Evolutionary conservation across 1,140 invertebrate species (phyloP).

Genomic region (Telenomus remus): DNA sequence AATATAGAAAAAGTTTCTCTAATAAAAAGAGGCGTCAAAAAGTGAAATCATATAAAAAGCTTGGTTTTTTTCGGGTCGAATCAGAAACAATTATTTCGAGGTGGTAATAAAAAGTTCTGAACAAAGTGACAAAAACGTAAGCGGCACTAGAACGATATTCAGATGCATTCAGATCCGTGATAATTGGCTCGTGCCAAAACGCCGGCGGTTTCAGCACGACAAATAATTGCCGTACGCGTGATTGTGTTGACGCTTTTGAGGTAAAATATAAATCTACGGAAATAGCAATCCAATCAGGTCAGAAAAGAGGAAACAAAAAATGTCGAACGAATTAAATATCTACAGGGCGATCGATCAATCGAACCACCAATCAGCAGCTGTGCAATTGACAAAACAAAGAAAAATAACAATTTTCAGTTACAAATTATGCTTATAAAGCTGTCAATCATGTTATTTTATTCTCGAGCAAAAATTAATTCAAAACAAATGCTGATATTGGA

Average conservation of each 20-base stretch:
- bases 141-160: slow-evolving; percentile 60
- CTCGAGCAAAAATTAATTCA: too few species aligned
- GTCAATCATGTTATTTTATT: too few species aligned
- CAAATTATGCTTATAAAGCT: too few species aligned
- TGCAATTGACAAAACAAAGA: too few species aligned
- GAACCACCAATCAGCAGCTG: slow-evolving; percentile 59
- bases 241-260: slow-evolving; percentile 25
- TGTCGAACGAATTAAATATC: too few species aligned
- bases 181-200: slow-evolving; percentile 25
- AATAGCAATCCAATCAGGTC: slow-evolving; percentile 54
- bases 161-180: slow-evolving; percentile 60
- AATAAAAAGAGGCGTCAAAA: slow-evolving; percentile 56
- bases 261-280: slow-evolving; percentile 46
- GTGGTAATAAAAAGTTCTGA: slow-evolving; percentile 40
- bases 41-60: too few species aligned
- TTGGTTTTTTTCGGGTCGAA: too few species aligned
- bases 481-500: too few species aligned
- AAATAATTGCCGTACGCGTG: slow-evolving; percentile 34
- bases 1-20: slow-evolving; percentile 49
- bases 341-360: slow-evolving; percentile 52
- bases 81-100: too few species aligned
- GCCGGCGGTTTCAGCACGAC: slow-evolving; percentile 4
- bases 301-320: slow-evolving; percentile 20
- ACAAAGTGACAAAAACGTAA: slow-evolving; percentile 49
- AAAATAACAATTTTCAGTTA: too few species aligned